Base-by-base conservation (phyloP, 2,797 vertebrate genomes). In the Leptodactylus fallax region DNA sequence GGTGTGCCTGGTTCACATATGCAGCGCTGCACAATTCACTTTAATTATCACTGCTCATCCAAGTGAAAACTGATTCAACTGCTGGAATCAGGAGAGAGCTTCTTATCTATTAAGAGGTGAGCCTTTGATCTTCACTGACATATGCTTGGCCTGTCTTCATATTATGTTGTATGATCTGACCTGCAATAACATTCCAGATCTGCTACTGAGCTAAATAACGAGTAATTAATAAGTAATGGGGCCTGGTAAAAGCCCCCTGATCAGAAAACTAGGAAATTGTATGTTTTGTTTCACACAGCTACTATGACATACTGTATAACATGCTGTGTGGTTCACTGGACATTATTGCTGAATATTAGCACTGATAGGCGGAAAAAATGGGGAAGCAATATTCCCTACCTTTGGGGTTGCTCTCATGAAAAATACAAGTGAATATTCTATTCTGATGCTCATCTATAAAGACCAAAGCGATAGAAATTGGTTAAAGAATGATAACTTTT, bases 21-120 rank as follows among this genome's bases (percentile, higher is more conserved):
- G 25, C 78, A 60, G 78, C 3, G 27, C 27, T 45, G 60, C 55
- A 79, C 23, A 36, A 58, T 60, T 61, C 53, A 19, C 23, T 60
- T 76, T 76, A 76, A 76, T 80, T 21, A 80, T 17, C 17, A n/a
- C 78, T 80, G 58, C 58, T 80, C 17, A 80, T 61, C 25, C 55
- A 80, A 45, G 55, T 60, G 16, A 45, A n/a, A 61, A 80, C 72
- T 5, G 72, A 76, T 76, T 76, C 21, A 76, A 12, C 12, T n/a
- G 72, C 21, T 49, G 72, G 19, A 49, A 76, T 76, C 47, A 51
- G 12, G 21, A 47, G 36, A 45, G 36, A 49, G 72, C 49, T 23
- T 49, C 47, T 51, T 19, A 49, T 49, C 71, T 49, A 74, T 49
- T n/a, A n/a, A 49, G 9, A 76, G 72, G 72, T 21, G 72, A 45